Evolutionary conservation across 1,140 invertebrate genomes (phyloP).

Genomic region (Dysdera silvatica): DNA sequence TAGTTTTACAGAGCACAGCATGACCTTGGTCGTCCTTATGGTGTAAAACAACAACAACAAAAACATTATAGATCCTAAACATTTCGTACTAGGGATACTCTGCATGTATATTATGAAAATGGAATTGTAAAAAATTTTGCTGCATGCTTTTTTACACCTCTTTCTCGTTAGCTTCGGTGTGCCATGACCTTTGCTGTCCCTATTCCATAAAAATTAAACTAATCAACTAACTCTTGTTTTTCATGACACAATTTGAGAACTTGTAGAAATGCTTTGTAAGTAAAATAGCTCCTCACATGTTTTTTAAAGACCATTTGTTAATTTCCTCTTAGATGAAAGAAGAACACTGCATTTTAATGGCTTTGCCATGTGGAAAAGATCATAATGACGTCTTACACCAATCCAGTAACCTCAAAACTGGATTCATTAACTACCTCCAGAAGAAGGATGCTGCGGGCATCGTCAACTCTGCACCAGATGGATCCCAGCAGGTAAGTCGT

Average conservation of each 20-base stretch:
- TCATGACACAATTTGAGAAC: background rate
- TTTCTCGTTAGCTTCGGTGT: no score
- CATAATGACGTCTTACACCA: slow-evolving; percentile 87
- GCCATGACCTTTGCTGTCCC: no score
- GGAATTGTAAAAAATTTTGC: no score
- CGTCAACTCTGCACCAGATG: slow-evolving; percentile 84
- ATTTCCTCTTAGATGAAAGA: slow-evolving; percentile 65
- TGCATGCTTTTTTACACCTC: no score
- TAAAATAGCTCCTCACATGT: background rate
- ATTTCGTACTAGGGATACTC: no score
- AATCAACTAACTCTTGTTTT: no score
- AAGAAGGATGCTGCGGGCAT: slow-evolving; percentile 96
- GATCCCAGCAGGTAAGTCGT: slow-evolving; percentile 61
- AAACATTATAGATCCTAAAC: no score
- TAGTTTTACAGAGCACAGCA: no score
- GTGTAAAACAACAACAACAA: no score
- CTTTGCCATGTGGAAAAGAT: slow-evolving; percentile 86
- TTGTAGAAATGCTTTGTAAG: background rate
- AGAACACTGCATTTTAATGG: slow-evolving; percentile 92
- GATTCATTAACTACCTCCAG: slow-evolving; percentile 93
- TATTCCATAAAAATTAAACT: no score
- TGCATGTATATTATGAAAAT: no score
- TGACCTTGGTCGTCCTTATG: no score
- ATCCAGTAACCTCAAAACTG: slow-evolving; percentile 75
- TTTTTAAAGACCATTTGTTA: slow-evolving; percentile 15